Evolutionary conservation across 1,140 invertebrate species (phyloP), one percentile per base, ranked within the genome.

Genomic region (Octopus bimaculoides): DNA sequence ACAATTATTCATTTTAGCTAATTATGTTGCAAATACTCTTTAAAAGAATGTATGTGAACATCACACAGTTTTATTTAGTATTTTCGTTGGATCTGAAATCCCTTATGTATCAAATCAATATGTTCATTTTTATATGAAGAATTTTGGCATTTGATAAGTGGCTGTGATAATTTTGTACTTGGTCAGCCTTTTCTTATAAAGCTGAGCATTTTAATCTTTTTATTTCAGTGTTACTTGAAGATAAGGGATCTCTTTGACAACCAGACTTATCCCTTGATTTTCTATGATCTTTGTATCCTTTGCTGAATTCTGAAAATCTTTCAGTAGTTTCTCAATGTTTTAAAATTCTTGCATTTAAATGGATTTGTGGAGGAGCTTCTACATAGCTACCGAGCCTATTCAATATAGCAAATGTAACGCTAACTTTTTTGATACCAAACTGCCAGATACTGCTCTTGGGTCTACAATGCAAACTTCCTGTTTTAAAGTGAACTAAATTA

Each of bases 281-380:
- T 94, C 88, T 90, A 91, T 84, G 92, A 92, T 78, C 89, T 93
- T 6, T 94, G 88, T 90, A 89, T 90, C 88, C 87, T 89, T 87
- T 85, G 77, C 4, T 81, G 12, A 17, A 12, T 41, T 41, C 26
- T 41, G 26, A 41, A 41, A 41, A 6, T 75, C 20, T n/a, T 55
- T 52, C 41, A 74, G 8, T 20, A 12, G 7, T 61, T 14, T 5
- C 61, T 10, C 69, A 20, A 20, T 12, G 52, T 78, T 54, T 5
- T 20, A 52, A 79, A 17, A 10, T 4, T 54, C 26, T 54, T 75
- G 41, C n/a, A 80, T 8, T 4, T 14, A n/a, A 56, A 77, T 41
- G 14, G 77, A 66, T 77, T n/a, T 54, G 12, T 66, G 8, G 56
- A 66, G 7, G n/a, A 17, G 56, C 10, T 61, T 78, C n/a, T 78